Evolutionary conservation across 2,888 invertebrate species (phyloP).

Genomic region (Alitta virens): DNA sequence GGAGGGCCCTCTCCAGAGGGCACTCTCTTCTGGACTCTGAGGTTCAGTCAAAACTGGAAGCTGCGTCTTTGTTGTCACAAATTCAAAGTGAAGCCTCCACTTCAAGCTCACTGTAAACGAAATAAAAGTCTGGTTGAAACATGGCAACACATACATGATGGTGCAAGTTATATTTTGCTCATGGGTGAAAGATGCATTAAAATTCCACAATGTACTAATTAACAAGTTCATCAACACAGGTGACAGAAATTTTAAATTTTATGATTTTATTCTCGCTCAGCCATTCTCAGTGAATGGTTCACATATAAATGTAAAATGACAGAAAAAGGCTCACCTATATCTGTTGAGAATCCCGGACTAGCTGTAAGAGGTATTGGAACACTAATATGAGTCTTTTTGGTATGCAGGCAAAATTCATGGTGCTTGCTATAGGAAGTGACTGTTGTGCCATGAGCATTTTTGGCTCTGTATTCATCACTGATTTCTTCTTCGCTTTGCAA

Average conservation of each 20-base stretch:
- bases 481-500: constrained; percentile 87
- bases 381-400: constrained; percentile 79
- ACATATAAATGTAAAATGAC: no score
- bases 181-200: no score
- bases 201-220: no score
- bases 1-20: constrained; percentile 79
- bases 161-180: no score
- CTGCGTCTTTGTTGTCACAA: constrained; percentile 63
- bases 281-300: no score
- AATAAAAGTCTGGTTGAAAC: no score
- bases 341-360: constrained; percentile 92
- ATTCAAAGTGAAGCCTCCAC: constrained; percentile 97
- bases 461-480: constrained; percentile 59
- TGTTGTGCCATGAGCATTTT: constrained; percentile 54
- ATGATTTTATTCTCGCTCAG: not conserved
- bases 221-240: not conserved
- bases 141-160: no score
- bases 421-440: constrained; percentile 80
- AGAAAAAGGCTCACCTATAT: constrained; percentile 66
- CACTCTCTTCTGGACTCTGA: constrained; percentile 60
- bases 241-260: not conserved
- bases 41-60: constrained; percentile 56
- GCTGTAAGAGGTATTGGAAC: constrained; percentile 92
- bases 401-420: constrained; percentile 88
- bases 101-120: constrained; percentile 73